These are phyloP conservation scores for Charina bottae DNA, from an alignment of 2,113 vertebrate species.

Conservation along the genomic window DNA sequence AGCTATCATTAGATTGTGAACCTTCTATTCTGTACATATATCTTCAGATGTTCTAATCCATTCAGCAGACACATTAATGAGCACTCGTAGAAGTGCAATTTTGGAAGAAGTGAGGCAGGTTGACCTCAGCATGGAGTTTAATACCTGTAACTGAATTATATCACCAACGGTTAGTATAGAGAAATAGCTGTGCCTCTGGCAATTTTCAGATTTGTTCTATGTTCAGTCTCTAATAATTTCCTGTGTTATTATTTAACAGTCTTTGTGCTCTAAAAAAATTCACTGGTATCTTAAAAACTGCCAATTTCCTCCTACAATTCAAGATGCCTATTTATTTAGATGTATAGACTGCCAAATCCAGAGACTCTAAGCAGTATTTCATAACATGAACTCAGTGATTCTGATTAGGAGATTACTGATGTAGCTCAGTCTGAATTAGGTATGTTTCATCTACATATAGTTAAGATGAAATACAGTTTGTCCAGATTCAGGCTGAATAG, in stretches of 20 bases:
- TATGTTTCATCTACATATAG: not conserved
- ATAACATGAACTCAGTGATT: not conserved
- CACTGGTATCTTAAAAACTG: slow-evolving; percentile 41
- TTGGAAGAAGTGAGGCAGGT: slow-evolving; percentile 77
- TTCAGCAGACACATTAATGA: slow-evolving; percentile 85
- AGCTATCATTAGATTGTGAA: slow-evolving; percentile 77
- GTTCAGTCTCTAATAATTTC: slow-evolving; percentile 71
- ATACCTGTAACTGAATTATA: slow-evolving; percentile 84
- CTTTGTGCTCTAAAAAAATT: slow-evolving; percentile 60
- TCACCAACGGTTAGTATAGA: slow-evolving; percentile 76
- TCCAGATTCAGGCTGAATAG: not conserved
- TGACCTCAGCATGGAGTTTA: slow-evolving; percentile 82
- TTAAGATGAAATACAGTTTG: not conserved
- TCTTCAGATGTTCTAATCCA: slow-evolving; percentile 85
- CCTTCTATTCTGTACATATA: slow-evolving; percentile 74
- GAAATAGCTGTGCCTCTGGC: slow-evolving; percentile 82
- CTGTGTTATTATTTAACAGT: slow-evolving; percentile 61
- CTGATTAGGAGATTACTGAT: not conserved
- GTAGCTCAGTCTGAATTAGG: not conserved
- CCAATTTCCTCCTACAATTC: slow-evolving; percentile 43
- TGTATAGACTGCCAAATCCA: not conserved
- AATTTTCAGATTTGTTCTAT: slow-evolving; percentile 75
- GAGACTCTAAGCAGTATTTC: slow-evolving; percentile 38
- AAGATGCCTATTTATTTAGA: not conserved
- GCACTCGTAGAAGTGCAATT: slow-evolving; percentile 81